Evolutionary conservation across 2,113 vertebrate genomes (phyloP), one percentile per base, ranked within the genome.

Genomic region (Manacus vitellinus): DNA sequence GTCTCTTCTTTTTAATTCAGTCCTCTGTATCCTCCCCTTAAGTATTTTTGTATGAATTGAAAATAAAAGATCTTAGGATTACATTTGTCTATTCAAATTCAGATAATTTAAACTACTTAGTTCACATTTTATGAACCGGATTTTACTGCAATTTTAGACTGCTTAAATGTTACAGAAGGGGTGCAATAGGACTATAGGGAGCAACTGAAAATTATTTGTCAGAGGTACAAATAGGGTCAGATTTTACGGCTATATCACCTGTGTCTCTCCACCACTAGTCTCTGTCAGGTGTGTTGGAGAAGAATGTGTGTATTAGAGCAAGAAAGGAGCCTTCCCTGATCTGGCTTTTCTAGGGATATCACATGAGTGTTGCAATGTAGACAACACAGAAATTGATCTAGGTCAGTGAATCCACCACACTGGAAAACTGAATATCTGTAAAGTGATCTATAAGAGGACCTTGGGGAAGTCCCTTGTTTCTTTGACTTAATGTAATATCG

Each of bases 311-410:
- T 19, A 14, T 52, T 30, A 52, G 20, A 55, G 12, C 11, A 37
- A 72, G 30, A 72, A 70, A 76, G 5, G 35, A 52, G 5, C 23
- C 61, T 67, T 41, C 22, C 6, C 22, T 75, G 43, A n/a, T 33
- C 31, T 44, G n/a, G 2, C 1, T 93, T 77, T 84, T 44, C 68
- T 22, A 67, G 33, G 27, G 7, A 18, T 66, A 33, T 74, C 68
- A 37, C 14, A 27, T 5, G 2, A 73, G 7, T 0, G 0, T 27
- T 54, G 43, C 8, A 62, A 71, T 58, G 49, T 55, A 84, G 6
- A 84, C 23, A 82, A 16, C 43, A 43, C 17, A 51, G 47, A 49
- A 51, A 39, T 18, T 56, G 52, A 47, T 58, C 39, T 63, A 65
- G 7, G 17, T 63, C 54, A 74, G 23, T 37, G 30, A 76, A 91